These are phyloP conservation scores for Temnothorax curvispinosus DNA, from an alignment of 1,140 invertebrate genomes.

Conservation along the genomic window DNA sequence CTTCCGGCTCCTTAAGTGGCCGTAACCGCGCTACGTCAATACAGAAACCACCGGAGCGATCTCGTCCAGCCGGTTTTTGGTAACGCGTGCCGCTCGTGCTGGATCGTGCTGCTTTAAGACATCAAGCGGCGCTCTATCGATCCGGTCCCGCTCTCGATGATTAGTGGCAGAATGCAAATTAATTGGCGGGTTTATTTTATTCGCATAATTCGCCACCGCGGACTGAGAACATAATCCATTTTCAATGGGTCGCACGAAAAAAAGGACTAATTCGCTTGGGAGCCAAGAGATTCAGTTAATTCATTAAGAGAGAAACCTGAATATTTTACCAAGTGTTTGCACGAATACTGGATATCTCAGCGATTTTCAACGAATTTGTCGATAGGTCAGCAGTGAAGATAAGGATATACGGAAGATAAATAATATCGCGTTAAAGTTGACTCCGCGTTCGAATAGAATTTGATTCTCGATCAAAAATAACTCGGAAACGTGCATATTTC, in stretches of 20 bases:
- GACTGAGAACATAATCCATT: constrained; percentile 16
- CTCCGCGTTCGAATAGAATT: neutral
- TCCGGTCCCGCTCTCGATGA: neutral
- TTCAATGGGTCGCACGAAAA: neutral
- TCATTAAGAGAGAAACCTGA: constrained; percentile 14
- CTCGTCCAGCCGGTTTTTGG: constrained; percentile 25
- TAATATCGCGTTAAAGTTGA: neutral
- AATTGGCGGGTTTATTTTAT: constrained; percentile 20
- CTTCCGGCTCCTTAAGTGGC: constrained; percentile 35
- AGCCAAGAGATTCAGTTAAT: neutral
- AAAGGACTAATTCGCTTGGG: neutral
- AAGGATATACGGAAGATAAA: neutral
- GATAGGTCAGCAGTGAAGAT: neutral
- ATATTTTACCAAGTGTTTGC: neutral
- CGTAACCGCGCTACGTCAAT: constrained; percentile 51
- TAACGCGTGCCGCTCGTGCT: constrained; percentile 3
- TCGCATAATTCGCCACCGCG: neutral
- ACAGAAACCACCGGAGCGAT: constrained; percentile 34
- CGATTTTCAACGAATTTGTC: neutral
- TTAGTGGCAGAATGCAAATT: constrained; percentile 41
- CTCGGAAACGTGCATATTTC: neutral
- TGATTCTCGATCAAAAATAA: neutral
- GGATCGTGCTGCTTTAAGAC: constrained; percentile 30
- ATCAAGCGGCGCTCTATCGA: constrained; percentile 19
- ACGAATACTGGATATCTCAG: neutral